Evolutionary conservation across 2,888 invertebrate species (phyloP).

Genomic region (Eupithecia inturbata): DNA sequence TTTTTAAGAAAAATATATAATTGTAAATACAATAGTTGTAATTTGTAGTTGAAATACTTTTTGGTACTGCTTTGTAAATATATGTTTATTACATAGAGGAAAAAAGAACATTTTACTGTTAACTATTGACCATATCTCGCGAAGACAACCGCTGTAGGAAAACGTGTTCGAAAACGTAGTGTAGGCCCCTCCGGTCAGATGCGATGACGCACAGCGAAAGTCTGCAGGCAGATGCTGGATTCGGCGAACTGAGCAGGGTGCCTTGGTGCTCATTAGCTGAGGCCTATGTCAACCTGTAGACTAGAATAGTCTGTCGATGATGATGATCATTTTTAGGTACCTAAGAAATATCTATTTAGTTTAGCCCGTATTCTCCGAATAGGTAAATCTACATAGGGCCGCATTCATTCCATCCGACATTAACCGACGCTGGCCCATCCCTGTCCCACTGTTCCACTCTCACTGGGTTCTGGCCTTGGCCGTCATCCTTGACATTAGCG

Average conservation of each 20-base stretch:
- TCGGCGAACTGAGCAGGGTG: neutral
- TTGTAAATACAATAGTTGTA: neutral
- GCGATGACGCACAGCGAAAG: neutral
- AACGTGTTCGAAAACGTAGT: neutral
- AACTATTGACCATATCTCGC: too few relatives aligned
- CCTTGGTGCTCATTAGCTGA: neutral
- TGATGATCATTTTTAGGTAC: neutral
- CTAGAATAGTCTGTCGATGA: neutral
- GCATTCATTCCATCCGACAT: too few relatives aligned
- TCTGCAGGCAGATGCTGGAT: neutral
- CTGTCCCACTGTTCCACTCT: slow-evolving; percentile 43
- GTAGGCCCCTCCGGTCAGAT: neutral
- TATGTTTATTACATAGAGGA: neutral
- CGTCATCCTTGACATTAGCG: slow-evolving; percentile 42
- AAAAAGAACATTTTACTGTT: too few relatives aligned
- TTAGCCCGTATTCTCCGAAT: neutral
- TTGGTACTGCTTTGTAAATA: neutral
- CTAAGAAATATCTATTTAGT: neutral
- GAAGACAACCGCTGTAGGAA: too few relatives aligned
- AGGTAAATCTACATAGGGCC: too few relatives aligned
- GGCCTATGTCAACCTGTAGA: neutral
- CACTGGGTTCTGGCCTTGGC: slow-evolving; percentile 39
- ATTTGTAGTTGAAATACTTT: neutral
- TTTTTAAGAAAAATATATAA: neutral
- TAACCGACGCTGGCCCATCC: slow-evolving; percentile 30